phyloP scores from a whole-genome alignment of 2,888 invertebrate genomes.

The Dastarcus helophoroides region DNA sequence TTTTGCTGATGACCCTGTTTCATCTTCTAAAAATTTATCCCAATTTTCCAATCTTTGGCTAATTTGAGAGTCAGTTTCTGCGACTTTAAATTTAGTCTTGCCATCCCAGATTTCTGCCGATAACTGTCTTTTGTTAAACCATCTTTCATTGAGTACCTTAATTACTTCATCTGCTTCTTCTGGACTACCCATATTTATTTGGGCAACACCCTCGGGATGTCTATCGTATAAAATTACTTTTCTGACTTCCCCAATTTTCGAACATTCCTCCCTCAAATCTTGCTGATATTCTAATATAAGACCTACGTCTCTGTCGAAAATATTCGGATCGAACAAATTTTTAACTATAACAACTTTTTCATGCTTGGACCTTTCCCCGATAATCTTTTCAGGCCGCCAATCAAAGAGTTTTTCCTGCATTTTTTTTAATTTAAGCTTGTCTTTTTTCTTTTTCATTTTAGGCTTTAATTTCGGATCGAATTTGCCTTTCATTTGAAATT shows the following conservation, averaged over 20 bases:
- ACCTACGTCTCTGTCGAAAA: conserved; percentile 83
- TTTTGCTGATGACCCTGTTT: too few species aligned
- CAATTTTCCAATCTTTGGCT: conserved; percentile 74
- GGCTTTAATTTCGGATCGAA: conserved; percentile 90
- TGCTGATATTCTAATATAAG: conserved; percentile 84
- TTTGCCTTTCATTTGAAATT: conserved; percentile 86
- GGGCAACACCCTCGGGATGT: conserved; percentile 89
- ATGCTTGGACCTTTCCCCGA: conserved; percentile 75
- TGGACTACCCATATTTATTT: conserved; percentile 79
- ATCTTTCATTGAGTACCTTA: conserved; percentile 74
- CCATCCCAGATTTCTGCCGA: conserved; percentile 92
- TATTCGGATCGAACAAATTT: conserved; percentile 80
- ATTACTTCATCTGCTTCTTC: conserved; percentile 89
- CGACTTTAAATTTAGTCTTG: conserved; percentile 71
- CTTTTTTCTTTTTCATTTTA: conserved; percentile 78
- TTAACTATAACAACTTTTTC: conserved; percentile 88
- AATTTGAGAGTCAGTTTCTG: conserved; percentile 82
- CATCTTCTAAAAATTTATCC: conserved; percentile 70
- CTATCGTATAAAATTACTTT: conserved; percentile 87
- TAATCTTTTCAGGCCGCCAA: conserved; percentile 89
- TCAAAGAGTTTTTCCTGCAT: conserved; percentile 90
- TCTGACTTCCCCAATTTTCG: conserved; percentile 82
- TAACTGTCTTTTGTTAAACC: conserved; percentile 79
- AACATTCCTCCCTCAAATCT: conserved; percentile 79
- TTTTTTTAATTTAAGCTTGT: conserved; percentile 83